Conservation (phyloP, 2,113 vertebrate genomes). For the Saguinus midas region DNA sequence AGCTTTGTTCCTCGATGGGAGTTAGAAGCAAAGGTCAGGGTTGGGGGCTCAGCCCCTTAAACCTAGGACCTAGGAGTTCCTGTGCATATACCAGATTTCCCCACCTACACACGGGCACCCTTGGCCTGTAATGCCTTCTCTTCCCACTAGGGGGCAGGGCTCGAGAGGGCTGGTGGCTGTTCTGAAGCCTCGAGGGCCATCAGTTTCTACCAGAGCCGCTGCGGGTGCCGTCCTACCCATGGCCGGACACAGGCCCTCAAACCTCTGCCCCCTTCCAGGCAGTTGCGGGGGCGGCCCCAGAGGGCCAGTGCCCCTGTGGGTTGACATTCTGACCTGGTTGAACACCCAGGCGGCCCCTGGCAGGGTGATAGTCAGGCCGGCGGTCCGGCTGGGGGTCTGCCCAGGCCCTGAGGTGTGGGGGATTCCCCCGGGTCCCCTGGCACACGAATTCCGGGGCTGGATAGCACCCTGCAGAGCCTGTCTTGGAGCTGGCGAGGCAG, state of each 20-base stretch:
- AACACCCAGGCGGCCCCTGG: neutral
- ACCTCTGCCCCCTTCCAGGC: neutral
- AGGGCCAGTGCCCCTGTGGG: neutral
- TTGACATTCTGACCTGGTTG: neutral
- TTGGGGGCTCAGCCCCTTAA: neutral
- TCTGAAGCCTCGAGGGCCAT: constrained; percentile 39
- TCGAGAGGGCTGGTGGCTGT: constrained; percentile 41
- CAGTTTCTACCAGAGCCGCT: constrained; percentile 54
- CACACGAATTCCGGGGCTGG: neutral
- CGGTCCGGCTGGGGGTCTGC: neutral
- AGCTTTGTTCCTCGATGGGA: neutral
- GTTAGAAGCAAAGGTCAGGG: neutral
- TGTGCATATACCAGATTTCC: neutral
- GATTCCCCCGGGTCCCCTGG: neutral
- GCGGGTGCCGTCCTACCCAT: neutral
- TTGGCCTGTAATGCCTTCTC: neutral
- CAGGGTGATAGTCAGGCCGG: neutral
- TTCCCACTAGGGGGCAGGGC: constrained; percentile 27
- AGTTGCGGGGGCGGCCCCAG: neutral
- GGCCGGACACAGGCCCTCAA: neutral
- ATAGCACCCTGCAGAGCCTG: neutral
- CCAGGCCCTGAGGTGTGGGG: neutral
- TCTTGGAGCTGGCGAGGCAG: neutral
- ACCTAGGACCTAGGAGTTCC: neutral
- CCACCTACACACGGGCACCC: too few relatives aligned